phyloP scores from a whole-genome alignment of 2,797 vertebrate genomes.

The Aratinga solstitialis region DNA sequence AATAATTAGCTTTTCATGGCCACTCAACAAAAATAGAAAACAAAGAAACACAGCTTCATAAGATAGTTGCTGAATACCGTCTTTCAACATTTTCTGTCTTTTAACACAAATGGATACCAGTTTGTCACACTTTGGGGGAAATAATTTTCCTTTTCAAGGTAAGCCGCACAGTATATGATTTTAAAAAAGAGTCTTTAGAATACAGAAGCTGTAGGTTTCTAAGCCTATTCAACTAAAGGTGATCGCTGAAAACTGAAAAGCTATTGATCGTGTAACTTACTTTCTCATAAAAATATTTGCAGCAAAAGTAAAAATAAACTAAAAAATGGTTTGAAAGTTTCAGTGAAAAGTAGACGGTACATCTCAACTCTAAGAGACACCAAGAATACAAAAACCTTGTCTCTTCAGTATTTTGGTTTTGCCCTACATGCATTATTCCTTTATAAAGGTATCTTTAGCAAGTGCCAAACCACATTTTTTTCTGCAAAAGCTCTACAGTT shows the following conservation, averaged over 20 bases:
- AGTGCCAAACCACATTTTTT: not conserved
- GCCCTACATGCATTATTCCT: not conserved
- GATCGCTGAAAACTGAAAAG: not conserved
- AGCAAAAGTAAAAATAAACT: not conserved
- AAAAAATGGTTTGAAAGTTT: not conserved
- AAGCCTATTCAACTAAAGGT: not conserved
- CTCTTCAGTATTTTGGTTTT: not conserved
- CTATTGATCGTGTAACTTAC: not conserved
- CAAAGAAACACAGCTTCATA: not conserved
- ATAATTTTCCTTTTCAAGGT: not conserved
- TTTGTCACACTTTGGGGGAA: not conserved
- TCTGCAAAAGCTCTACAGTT: not conserved
- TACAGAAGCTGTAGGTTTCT: not conserved
- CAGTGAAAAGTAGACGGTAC: not conserved
- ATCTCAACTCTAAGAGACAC: not conserved
- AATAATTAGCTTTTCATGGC: not conserved
- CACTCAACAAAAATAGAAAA: not conserved
- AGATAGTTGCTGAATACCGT: not conserved
- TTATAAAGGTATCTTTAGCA: not conserved
- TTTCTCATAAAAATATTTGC: not conserved
- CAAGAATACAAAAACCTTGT: not conserved
- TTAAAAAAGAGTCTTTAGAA: not conserved
- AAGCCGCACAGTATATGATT: not conserved
- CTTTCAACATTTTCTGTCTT: not conserved
- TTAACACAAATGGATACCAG: not conserved